Base-by-base conservation (phyloP, 2,888 invertebrate species). In the Chironomus tentans region DNA sequence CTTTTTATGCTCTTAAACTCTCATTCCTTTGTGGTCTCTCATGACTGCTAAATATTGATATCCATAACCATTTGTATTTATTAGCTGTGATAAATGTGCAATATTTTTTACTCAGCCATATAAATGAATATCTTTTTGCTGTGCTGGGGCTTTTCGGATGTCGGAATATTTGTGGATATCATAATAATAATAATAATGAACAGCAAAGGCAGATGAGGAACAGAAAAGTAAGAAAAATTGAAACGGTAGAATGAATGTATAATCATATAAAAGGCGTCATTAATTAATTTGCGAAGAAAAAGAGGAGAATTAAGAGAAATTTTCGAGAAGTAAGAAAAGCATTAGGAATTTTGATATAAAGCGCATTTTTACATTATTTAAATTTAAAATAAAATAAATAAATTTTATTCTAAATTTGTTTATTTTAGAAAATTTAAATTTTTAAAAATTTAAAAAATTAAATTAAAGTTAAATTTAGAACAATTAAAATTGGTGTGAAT, bases 51-150 rank as follows among this genome's bases (percentile, higher is more conserved):
- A 65, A 65, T 65, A 65, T 56, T 56, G 56, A 65, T 65, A 65
- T 56, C 24, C 65, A 65, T 65, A 65, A 65, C 65, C 65, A 65
- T 65, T 65, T 65, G 22, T 65, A 22, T 65, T 65, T 65, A 65
- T 65, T 65, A 65, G 24, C 65, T 56, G 24, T 65, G 65, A 65
- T 65, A 65, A 65, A 65, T 65, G 65, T 65, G 56, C 56, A 56
- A 56, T 56, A 56, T 56, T 7, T 56, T 56, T 56, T 18, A 56
- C 56, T 56, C 38, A 38, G 38, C 18, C 56, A 56, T 15, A 56
- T 18, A 18, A 15, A 56, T 18, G 18, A 56, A 18, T 56, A 18
- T 56, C 18, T n/a, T n/a, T 50, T 15, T n/a, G n/a, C 50, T 50
- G 5, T 28, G 28, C 28, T 38, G 38, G 10, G 38, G 38, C 7